Evolutionary conservation across 2,113 vertebrate species (phyloP).

Genomic region (Spilogale gracilis): DNA sequence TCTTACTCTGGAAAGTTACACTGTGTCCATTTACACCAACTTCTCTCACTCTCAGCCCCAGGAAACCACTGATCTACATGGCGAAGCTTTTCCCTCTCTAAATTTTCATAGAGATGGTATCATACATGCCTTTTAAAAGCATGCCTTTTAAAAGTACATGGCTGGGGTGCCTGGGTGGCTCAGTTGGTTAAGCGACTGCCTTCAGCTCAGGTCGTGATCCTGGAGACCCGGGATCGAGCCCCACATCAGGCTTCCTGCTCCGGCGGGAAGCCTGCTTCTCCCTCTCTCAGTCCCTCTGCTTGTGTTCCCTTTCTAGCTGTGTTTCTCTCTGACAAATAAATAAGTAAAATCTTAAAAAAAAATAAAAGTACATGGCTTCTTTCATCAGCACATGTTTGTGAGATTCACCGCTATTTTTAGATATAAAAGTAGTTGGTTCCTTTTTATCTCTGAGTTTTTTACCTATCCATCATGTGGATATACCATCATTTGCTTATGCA

Average conservation of each 20-base stretch:
- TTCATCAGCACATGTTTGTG: neutral
- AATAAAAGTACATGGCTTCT: neutral
- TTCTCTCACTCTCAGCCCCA: neutral
- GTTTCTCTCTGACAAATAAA: too few relatives aligned
- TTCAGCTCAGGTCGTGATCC: too few relatives aligned
- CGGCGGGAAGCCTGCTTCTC: too few relatives aligned
- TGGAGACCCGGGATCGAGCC: too few relatives aligned
- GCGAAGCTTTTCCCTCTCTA: neutral
- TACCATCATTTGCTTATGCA: neutral
- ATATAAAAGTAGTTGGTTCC: neutral
- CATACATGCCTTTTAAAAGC: neutral
- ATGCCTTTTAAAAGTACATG: too few relatives aligned
- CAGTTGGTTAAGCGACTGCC: too few relatives aligned
- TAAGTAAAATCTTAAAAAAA: too few relatives aligned
- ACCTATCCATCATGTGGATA: neutral
- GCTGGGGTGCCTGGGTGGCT: too few relatives aligned
- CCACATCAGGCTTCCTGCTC: too few relatives aligned
- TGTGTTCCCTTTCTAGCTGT: too few relatives aligned
- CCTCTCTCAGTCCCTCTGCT: too few relatives aligned
- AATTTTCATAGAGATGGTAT: neutral
- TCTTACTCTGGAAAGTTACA: neutral
- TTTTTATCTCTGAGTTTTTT: neutral
- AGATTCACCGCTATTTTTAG: neutral
- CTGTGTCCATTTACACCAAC: neutral
- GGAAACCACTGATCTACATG: neutral